Conservation (phyloP, 2,113 vertebrate genomes). For the Vimba vimba region DNA sequence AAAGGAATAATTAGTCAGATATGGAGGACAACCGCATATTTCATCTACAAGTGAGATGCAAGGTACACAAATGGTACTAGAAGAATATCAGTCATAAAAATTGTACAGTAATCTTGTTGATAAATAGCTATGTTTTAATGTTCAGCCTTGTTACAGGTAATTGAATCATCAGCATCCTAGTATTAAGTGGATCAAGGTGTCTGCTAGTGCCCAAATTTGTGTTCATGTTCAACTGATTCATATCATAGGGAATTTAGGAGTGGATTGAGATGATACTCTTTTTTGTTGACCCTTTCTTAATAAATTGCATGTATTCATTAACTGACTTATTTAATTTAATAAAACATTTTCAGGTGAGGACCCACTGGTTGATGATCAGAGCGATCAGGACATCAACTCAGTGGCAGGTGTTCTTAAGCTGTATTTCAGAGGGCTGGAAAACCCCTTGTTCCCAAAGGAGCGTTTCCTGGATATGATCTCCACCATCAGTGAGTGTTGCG, state of each 20-base stretch:
- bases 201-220: not conserved
- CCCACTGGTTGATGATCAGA: constrained; percentile 93
- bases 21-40: not conserved
- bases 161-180: not conserved
- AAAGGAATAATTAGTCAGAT: not conserved
- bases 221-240: not conserved
- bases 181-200: not conserved
- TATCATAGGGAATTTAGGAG: not conserved
- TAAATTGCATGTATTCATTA: too few species aligned
- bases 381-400: constrained; percentile 95
- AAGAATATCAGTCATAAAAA: not conserved
- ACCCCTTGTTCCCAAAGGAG: constrained; percentile 97
- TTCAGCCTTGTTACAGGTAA: not conserved
- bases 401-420: constrained; percentile 97
- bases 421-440: constrained; percentile 97
- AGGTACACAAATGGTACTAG: not conserved
- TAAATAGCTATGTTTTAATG: not conserved
- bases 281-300: not conserved
- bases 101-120: not conserved
- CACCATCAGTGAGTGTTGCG: constrained; percentile 88
- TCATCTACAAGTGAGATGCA: not conserved
- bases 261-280: not conserved
- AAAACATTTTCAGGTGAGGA: constrained; percentile 84
- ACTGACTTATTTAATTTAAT: too few species aligned
- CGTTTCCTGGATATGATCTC: constrained; percentile 95